Percentiles rank a stretch among this genome's conserved stretches.
Evolutionary conservation across 2,888 invertebrate species (phyloP).

Genomic region (Sussaba pulchella): DNA sequence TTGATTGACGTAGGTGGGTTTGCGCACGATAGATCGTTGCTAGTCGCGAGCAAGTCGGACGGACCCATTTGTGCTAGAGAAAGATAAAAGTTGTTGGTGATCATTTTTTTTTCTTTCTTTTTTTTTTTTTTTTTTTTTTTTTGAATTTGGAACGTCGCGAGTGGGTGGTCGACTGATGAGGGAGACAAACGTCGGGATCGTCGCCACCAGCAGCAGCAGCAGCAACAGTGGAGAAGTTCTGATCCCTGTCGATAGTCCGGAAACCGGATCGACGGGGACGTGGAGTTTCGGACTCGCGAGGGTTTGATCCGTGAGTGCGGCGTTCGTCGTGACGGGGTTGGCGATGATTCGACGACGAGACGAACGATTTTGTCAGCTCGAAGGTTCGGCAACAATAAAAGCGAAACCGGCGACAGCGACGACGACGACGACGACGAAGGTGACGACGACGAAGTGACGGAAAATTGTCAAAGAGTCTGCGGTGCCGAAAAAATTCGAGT

Average conservation of each 20-base stretch:
- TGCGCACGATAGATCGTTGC: too few relatives aligned
- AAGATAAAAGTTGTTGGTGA: background rate
- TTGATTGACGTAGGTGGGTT: too few relatives aligned
- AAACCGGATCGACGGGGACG: slow-evolving; percentile 5
- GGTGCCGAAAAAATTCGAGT: slow-evolving; percentile 52
- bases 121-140: background rate
- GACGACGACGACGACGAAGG: slow-evolving; percentile 25
- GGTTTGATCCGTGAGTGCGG: background rate
- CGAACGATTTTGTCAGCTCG: background rate
- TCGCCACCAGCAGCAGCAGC: too few relatives aligned
- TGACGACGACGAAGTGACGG: background rate
- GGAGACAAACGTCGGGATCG: background rate
- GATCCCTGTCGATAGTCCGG: background rate
- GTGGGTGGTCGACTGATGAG: background rate
- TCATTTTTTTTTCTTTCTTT: background rate
- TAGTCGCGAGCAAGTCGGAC: background rate
- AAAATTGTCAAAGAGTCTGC: slow-evolving; percentile 65
- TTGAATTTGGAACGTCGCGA: background rate
- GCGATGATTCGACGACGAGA: slow-evolving; percentile 11
- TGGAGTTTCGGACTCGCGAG: background rate
- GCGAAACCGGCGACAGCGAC: slow-evolving; percentile 13
- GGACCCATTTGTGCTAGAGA: background rate
- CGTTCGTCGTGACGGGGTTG: background rate
- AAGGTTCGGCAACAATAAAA: background rate
- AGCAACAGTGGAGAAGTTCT: background rate